Conservation (phyloP, 2,888 invertebrate genomes). For the Caradrina kadenii region DNA sequence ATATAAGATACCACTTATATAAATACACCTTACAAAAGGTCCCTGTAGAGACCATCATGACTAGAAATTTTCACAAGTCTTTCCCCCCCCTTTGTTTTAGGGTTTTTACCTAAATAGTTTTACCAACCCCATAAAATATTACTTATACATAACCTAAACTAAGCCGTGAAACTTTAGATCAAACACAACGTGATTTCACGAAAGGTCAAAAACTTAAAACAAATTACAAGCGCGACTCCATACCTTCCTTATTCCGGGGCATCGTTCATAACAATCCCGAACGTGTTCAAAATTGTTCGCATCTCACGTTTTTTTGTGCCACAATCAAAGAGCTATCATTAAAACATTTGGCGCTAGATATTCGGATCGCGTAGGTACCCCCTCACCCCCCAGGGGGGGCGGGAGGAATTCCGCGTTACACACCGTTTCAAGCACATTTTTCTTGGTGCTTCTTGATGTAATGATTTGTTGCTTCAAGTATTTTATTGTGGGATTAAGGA, state of each 20-base stretch:
- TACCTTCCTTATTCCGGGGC: slow-evolving; percentile 11
- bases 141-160: too few species aligned
- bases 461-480: slow-evolving; percentile 29
- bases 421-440: slow-evolving; percentile 54
- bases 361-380: slow-evolving; percentile 56
- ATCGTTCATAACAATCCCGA: slow-evolving; percentile 44
- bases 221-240: slow-evolving; percentile 3
- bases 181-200: background rate
- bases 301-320: slow-evolving; percentile 53
- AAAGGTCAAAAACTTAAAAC: background rate
- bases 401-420: slow-evolving; percentile 37
- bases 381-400: background rate
- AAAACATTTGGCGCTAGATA: slow-evolving; percentile 61
- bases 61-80: too few species aligned
- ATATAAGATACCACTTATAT: too few species aligned
- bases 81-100: too few species aligned
- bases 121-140: too few species aligned
- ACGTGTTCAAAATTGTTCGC: slow-evolving; percentile 51
- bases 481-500: slow-evolving; percentile 1
- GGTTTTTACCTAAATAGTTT: too few species aligned
- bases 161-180: too few species aligned
- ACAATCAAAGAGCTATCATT: slow-evolving; percentile 64
- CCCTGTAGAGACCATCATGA: too few species aligned
- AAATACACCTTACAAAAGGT: too few species aligned
- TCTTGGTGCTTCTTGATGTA: slow-evolving; percentile 17